Conservation (phyloP, 1,140 invertebrate species). For the Mamestra configurata region DNA sequence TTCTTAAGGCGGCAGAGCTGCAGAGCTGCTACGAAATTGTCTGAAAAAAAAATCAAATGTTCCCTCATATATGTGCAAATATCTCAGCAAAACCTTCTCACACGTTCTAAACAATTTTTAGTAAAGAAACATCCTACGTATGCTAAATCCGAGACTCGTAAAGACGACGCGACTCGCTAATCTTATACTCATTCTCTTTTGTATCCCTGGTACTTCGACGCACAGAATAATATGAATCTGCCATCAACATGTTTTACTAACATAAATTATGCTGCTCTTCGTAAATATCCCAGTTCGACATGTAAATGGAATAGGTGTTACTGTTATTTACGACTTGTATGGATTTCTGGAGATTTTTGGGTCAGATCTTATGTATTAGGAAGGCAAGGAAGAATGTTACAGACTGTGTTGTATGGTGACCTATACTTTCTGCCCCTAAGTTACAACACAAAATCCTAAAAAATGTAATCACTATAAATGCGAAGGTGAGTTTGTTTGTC, state of each 20-base stretch:
- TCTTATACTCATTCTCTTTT: neutral
- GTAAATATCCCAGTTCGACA: slow-evolving; percentile 15
- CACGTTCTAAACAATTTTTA: neutral
- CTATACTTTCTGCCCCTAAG: too few relatives aligned
- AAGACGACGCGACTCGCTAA: neutral
- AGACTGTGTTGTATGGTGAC: too few relatives aligned
- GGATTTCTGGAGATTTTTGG: neutral
- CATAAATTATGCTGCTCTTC: neutral
- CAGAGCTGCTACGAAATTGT: too few relatives aligned
- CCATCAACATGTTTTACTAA: neutral
- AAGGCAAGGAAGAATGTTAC: neutral
- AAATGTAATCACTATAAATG: too few relatives aligned
- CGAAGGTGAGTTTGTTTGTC: too few relatives aligned
- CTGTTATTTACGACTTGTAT: slow-evolving; percentile 16
- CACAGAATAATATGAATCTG: neutral
- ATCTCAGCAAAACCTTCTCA: neutral
- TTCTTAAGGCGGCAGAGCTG: too few relatives aligned
- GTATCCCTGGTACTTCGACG: slow-evolving; percentile 4
- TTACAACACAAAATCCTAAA: too few relatives aligned
- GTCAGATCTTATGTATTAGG: neutral
- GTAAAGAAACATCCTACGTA: neutral
- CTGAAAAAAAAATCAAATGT: too few relatives aligned
- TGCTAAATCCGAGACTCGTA: neutral
- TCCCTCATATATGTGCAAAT: too few relatives aligned
- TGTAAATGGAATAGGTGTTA: slow-evolving; percentile 24